Percentiles rank a stretch among this genome's conserved stretches.
phyloP scores from a whole-genome alignment of 2,113 vertebrate species.

The Eolophus roseicapilla region DNA sequence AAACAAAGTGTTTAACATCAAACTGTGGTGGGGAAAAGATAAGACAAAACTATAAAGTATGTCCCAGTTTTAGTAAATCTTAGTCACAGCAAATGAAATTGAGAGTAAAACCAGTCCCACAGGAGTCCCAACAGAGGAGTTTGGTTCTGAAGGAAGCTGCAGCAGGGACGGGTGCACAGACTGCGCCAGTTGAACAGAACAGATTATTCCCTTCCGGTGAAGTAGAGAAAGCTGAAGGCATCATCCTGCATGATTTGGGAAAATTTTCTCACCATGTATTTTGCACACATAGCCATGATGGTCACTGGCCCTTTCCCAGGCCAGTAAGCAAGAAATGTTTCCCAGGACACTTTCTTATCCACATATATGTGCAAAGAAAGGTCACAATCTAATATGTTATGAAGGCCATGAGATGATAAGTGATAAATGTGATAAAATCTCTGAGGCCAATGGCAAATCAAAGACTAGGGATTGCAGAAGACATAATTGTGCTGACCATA shows the following conservation, averaged over 20 bases:
- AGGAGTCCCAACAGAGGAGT: not conserved
- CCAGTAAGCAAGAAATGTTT: not conserved
- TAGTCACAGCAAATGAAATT: not conserved
- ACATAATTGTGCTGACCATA: not conserved
- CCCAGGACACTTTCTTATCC: not conserved
- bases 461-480: not conserved
- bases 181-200: rapidly evolving
- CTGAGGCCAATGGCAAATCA: not conserved
- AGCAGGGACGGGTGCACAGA: rapidly evolving
- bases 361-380: not conserved
- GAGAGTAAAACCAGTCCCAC: not conserved
- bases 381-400: not conserved
- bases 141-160: not conserved
- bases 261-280: not conserved
- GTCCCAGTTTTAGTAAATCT: not conserved
- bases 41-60: not conserved
- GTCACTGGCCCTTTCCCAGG: not conserved
- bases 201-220: not conserved
- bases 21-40: not conserved
- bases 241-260: not conserved
- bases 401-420: not conserved
- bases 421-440: not conserved
- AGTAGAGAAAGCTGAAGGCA: not conserved
- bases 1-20: not conserved
- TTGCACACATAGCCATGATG: not conserved